A percentile compares a stretch with the other conserved stretches of the same genome.
phyloP scores from a whole-genome alignment of 1,140 invertebrate species.

The Anastrepha ludens region DNA sequence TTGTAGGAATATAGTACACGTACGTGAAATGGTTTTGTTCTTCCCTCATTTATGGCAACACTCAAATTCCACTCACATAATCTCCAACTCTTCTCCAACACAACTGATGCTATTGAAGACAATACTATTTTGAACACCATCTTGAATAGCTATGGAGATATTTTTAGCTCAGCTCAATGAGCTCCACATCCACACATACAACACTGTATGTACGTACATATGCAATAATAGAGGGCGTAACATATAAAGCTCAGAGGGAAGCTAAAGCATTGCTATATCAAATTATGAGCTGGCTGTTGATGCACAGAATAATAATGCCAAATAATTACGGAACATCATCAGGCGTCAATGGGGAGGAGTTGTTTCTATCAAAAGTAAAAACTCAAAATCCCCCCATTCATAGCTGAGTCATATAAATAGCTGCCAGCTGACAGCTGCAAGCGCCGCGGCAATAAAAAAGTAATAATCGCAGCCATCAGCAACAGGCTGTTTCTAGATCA shows the following conservation, averaged over 20 bases:
- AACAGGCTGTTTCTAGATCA: not conserved
- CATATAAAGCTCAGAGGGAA: not conserved
- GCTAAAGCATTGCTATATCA: not conserved
- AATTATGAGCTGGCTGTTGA: conserved; percentile 13
- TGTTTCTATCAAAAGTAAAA: not conserved
- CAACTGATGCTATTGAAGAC: not conserved
- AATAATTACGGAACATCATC: not conserved
- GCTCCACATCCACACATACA: not conserved
- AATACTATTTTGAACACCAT: not conserved
- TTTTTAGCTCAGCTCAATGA: not conserved
- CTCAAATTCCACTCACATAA: no score
- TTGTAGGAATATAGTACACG: no score
- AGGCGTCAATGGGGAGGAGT: no score
- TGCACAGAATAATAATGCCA: conserved; percentile 12
- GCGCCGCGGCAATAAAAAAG: conserved; percentile 4
- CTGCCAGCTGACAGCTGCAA: not conserved
- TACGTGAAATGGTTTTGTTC: no score
- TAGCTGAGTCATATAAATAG: not conserved
- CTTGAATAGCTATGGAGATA: not conserved
- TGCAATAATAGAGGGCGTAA: no score
- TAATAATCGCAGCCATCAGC: not conserved
- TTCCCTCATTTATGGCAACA: not conserved
- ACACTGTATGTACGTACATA: not conserved
- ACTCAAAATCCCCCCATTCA: not conserved
- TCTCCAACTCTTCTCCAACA: no score